Evolutionary conservation across 2,888 invertebrate genomes (phyloP).

Genomic region (Nemurella pictetii): DNA sequence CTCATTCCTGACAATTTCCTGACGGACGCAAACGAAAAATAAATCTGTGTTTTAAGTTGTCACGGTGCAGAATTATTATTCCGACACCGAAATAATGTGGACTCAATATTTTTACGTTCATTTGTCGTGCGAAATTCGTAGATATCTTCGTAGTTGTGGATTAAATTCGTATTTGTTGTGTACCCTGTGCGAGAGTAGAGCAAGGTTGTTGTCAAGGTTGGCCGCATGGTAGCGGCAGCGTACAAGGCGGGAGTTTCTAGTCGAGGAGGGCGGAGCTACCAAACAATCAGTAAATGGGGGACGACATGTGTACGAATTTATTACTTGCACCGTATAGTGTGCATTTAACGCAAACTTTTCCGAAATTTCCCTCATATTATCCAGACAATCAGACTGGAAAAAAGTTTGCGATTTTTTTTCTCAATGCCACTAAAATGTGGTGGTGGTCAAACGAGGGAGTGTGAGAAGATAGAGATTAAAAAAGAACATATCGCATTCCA

Average conservation of each 20-base stretch:
- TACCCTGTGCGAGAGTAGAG: conserved; percentile 12
- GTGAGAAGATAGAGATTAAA: too few species aligned
- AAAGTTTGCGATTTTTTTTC: background rate
- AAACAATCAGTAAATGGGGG: conserved; percentile 23
- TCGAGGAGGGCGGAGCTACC: conserved; percentile 15
- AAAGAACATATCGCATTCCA: too few species aligned
- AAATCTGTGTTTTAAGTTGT: background rate
- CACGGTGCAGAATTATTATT: background rate
- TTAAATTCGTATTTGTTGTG: background rate
- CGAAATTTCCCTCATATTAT: background rate
- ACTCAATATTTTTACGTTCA: background rate
- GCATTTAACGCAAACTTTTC: background rate
- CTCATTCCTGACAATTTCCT: background rate
- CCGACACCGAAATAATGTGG: background rate
- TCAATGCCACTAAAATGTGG: background rate
- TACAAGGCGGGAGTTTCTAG: background rate
- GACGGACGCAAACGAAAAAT: background rate
- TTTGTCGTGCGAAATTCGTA: background rate
- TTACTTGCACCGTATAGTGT: background rate
- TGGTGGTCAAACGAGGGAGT: background rate
- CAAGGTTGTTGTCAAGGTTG: background rate
- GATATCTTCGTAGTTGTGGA: background rate
- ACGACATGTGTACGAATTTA: conserved; percentile 22
- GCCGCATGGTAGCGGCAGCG: conserved; percentile 27
- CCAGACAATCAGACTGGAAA: background rate